Evolutionary conservation across 2,113 vertebrate species (phyloP), one percentile per base, ranked within the genome.

Genomic region (Chaenogobius annularis): DNA sequence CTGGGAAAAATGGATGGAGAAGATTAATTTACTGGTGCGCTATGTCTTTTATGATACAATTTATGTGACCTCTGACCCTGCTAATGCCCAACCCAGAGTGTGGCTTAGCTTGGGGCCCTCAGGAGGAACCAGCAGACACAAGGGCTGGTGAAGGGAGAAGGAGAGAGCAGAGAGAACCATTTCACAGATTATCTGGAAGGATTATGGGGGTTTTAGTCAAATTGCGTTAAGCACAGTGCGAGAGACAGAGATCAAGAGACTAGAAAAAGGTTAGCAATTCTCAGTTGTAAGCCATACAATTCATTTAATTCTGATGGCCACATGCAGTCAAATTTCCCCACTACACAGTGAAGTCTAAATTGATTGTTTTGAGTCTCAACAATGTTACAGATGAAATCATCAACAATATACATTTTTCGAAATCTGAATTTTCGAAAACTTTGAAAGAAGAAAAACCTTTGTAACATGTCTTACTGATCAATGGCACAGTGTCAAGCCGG

Each of bases 141-240:
- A 89, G 89, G 85, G 87, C 65, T 75, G 79, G 86, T 58, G 70
- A 87, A 71, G 59, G 75, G 83, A 87, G 85, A 91, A 89, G 87
- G 84, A 89, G 80, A 91, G 87, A 90, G 75, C 84, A 87, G 73
- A 87, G 85, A 89, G 88, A 88, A 91, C 90, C 91, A 92, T 92
- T 93, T 93, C 88, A 89, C 91, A 92, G 92, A 93, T 92, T 92
- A 93, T 93, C 92, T 92, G 74, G 79, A 80, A 86, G 92, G 92
- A 94, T 94, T 94, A 93, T 66, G 89, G 75, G 84, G 91, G 89
- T 92, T 93, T 94, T 93, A 93, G 85, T 89, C 88, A 91, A 94
- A 93, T 93, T 92, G 90, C 46, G 77, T 91, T 92, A 93, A 92
- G 90, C 91, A 92, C 90, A 92, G 88, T 88, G 88, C 79, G 88